Evolutionary conservation across 2,113 vertebrate species (phyloP).

Genomic region (Setophaga coronata): DNA sequence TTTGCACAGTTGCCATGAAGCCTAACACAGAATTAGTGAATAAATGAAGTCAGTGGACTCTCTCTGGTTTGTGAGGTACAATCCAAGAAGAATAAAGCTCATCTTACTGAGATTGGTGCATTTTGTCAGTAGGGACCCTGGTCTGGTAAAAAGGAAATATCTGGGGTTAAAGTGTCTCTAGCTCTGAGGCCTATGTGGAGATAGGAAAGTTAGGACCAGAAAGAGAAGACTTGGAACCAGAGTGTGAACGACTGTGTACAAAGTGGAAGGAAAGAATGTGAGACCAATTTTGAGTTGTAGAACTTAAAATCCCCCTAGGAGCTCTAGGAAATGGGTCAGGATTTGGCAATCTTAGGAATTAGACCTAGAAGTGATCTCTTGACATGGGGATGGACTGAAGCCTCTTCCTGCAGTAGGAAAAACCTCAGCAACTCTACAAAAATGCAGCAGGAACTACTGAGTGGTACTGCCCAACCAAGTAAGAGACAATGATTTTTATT

Average conservation of each 20-base stretch:
- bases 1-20: background rate
- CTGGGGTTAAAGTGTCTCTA: background rate
- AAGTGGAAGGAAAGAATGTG: background rate
- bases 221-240: background rate
- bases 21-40: background rate
- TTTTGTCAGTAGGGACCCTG: background rate
- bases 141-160: background rate
- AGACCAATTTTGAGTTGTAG: background rate
- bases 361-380: background rate
- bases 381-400: background rate
- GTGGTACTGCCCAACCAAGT: background rate
- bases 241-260: accelerated
- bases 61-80: background rate
- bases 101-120: background rate
- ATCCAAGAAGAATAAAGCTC: background rate
- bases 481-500: background rate
- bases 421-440: background rate
- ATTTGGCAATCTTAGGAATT: background rate
- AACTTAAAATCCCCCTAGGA: background rate
- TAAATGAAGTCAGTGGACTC: background rate
- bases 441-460: background rate
- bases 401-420: background rate
- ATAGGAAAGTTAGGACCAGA: background rate
- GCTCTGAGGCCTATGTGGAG: background rate
- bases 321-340: background rate